Percentiles rank a stretch among this genome's conserved stretches.
Evolutionary conservation across 2,113 vertebrate genomes (phyloP).

Genomic region (Hystrix cristata): DNA sequence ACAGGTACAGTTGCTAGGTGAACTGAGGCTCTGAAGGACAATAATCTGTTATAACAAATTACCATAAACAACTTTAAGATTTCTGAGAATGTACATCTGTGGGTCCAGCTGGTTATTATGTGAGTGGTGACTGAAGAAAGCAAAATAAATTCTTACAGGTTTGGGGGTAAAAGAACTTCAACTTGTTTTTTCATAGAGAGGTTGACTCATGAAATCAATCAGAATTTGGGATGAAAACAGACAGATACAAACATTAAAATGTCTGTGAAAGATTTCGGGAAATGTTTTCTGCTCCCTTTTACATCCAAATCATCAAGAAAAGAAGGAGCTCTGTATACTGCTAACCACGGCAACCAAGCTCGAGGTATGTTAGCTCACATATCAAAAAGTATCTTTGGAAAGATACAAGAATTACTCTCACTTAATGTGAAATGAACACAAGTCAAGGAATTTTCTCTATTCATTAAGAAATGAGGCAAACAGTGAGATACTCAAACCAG

Average conservation of each 20-base stretch:
- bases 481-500: background rate
- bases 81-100: background rate
- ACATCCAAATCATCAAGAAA: background rate
- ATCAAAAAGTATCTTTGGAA: background rate
- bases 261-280: background rate
- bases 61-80: background rate
- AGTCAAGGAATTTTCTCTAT: background rate
- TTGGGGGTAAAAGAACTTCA: background rate
- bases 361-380: background rate
- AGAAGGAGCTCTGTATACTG: background rate
- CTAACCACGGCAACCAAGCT: background rate
- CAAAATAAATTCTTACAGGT: background rate
- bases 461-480: background rate
- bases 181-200: background rate
- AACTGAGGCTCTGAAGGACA: background rate
- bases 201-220: background rate
- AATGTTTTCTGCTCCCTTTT: background rate
- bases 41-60: background rate
- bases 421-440: background rate
- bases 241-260: background rate
- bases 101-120: background rate
- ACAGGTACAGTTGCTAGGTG: background rate
- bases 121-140: background rate
- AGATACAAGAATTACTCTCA: background rate
- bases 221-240: slow-evolving; percentile 7